Base-by-base conservation (phyloP, 1,140 invertebrate species). In the Ooceraea biroi region DNA sequence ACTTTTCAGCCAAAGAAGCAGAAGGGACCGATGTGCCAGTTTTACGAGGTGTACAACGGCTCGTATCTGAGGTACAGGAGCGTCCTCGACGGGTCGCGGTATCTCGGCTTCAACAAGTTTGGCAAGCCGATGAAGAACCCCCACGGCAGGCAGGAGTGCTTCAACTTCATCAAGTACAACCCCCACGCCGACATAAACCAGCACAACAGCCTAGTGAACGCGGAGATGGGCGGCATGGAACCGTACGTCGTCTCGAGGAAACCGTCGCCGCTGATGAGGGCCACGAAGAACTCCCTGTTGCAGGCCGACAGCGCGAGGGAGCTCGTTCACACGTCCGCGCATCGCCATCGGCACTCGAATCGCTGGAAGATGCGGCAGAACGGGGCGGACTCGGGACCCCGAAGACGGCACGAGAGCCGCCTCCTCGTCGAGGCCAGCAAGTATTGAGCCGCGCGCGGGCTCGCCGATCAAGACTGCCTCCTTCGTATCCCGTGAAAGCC, bases 161-260 rank as follows among this genome's bases (percentile, higher is more conserved):
- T 94, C 90, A 95, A 95, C 87, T 95, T 95, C 93, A 92, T 95
- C 52, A 95, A 95, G 90, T 93, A 93, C 74, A 95, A 95, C 82
- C 92, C 94, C 36, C 92, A 92, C 63, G 94, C 94, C 85, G 92
- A 93, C 87, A 95, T 95, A 86, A 88, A 91, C 58, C 91, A 94
- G 14, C 95, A 95, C 91, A 95, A 96, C 91, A 91, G 90, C 61
- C 89, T 93, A 65, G 88, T 95, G 85, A 93, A 93, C 72, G 91
- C 89, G 82, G 92, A 92, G 82, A 91, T 90, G 86, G 90, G 89
- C 52, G 92, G 91, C 7, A 90, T 91, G 88, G 89, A 91, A 58
- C 82, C 90, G 44, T 88, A 85, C 22, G 88, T 90, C 22, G 88
- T 90, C 19, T 84, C 82, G 50, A 91, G 84, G 66, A 89, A 91